Evolutionary conservation across 2,113 vertebrate species (phyloP).

Genomic region (Scomber japonicus): DNA sequence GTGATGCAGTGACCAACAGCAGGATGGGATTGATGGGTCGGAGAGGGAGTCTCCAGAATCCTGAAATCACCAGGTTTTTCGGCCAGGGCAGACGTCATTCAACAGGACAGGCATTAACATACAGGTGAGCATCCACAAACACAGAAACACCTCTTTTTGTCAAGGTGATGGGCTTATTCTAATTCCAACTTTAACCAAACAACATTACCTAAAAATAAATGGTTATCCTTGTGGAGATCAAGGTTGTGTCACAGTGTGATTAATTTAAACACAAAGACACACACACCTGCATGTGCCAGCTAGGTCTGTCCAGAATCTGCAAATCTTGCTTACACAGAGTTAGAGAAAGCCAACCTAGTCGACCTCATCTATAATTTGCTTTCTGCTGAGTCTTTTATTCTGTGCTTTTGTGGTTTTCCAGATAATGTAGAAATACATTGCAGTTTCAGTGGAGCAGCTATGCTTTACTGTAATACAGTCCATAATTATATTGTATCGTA

Average conservation of each 20-base stretch:
- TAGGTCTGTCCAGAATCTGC: neutral
- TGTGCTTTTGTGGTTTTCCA: neutral
- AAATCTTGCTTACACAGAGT: neutral
- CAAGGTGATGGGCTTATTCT: neutral
- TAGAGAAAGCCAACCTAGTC: constrained; percentile 10
- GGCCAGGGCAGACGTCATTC: constrained; percentile 78
- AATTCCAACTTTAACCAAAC: neutral
- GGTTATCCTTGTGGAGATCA: neutral
- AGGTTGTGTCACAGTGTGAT: neutral
- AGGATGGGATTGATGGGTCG: constrained; percentile 56
- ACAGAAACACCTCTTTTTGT: neutral
- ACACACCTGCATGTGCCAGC: constrained; percentile 9
- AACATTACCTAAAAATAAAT: neutral
- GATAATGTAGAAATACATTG: neutral
- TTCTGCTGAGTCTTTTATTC: constrained; percentile 27
- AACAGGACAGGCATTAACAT: constrained; percentile 69
- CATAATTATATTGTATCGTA: constrained; percentile 1
- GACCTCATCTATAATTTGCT: constrained; percentile 21
- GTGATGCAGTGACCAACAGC: constrained; percentile 54
- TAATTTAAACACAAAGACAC: constrained; percentile 32
- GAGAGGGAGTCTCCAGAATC: constrained; percentile 76
- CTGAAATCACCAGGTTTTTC: constrained; percentile 61
- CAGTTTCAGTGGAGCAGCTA: constrained; percentile 28
- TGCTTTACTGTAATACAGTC: neutral
- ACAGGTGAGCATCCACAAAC: constrained; percentile 59